These are phyloP conservation scores for Zaprionus ornatus DNA, from an alignment of 1,140 invertebrate species.

Conservation along the genomic window DNA sequence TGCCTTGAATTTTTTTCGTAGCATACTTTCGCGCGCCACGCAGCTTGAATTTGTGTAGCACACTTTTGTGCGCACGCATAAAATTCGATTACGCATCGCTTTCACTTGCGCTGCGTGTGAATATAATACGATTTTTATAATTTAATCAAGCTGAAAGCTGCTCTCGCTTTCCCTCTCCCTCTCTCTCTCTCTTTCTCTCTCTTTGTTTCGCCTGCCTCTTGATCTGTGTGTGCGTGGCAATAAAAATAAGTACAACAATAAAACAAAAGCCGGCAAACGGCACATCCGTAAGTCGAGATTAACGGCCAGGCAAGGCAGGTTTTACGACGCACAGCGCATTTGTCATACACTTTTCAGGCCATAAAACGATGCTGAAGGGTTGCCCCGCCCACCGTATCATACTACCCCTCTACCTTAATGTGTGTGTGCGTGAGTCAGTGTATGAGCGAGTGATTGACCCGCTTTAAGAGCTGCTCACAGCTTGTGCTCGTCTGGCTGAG, in stretches of 20 bases:
- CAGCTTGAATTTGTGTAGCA: conserved; percentile 29
- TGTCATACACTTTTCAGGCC: conserved; percentile 80
- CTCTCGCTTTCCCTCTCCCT: neutral
- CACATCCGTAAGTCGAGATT: conserved; percentile 63
- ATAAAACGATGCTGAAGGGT: conserved; percentile 63
- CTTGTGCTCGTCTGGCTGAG: conserved; percentile 47
- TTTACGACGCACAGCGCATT: conserved; percentile 77
- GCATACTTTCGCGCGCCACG: conserved; percentile 42
- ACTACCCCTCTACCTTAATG: conserved; percentile 6
- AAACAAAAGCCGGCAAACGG: conserved; percentile 71
- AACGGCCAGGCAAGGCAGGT: conserved; percentile 52
- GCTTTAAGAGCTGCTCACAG: conserved; percentile 15
- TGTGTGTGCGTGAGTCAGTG: neutral
- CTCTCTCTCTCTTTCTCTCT: neutral
- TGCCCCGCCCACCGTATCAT: conserved; percentile 1
- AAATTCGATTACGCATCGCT: conserved; percentile 52
- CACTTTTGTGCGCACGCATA: conserved; percentile 45
- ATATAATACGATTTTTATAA: conserved; percentile 80
- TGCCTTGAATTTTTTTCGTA: conserved; percentile 21
- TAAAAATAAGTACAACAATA: conserved; percentile 81
- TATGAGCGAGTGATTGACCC: conserved; percentile 1
- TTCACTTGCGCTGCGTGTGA: conserved; percentile 32
- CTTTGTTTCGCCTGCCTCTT: neutral
- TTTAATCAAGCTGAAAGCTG: conserved; percentile 74
- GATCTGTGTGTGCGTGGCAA: conserved; percentile 62